A percentile compares a stretch with the other conserved stretches of the same genome.
phyloP scores from a whole-genome alignment of 1,140 invertebrate species.

The Drosophila fuyamai region DNA sequence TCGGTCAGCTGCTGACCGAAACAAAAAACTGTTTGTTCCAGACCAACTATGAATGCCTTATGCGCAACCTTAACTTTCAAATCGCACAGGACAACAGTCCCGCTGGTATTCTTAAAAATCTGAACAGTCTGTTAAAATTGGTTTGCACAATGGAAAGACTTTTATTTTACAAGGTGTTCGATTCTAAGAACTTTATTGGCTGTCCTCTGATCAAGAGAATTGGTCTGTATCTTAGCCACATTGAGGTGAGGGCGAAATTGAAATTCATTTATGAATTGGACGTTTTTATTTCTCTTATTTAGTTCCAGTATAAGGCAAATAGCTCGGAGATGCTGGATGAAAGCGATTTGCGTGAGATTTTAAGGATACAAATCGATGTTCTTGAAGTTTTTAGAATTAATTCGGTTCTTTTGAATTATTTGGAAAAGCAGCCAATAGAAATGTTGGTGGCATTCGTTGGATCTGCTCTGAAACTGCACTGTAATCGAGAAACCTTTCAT shows the following conservation, averaged over 20 bases:
- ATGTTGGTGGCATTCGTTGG: constrained; percentile 69
- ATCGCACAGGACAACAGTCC: constrained; percentile 39
- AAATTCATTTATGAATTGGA: not conserved
- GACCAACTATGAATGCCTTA: constrained; percentile 70
- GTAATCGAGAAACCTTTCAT: constrained; percentile 18
- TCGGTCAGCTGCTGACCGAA: not conserved
- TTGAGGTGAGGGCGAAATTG: constrained; percentile 37
- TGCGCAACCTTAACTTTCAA: constrained; percentile 65
- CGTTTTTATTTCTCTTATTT: not conserved
- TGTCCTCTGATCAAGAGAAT: constrained; percentile 77
- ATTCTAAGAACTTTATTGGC: constrained; percentile 29
- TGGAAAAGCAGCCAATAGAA: constrained; percentile 72
- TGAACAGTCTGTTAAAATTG: constrained; percentile 54
- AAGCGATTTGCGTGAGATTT: constrained; percentile 53
- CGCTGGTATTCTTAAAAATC: constrained; percentile 48
- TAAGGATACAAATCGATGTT: constrained; percentile 45
- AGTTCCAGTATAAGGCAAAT: constrained; percentile 62
- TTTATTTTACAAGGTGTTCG: constrained; percentile 75
- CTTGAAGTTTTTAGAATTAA: constrained; percentile 61
- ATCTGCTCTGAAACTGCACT: constrained; percentile 42
- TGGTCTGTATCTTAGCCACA: constrained; percentile 73
- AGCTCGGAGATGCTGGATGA: constrained; percentile 20
- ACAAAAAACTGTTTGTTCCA: constrained; percentile 69
- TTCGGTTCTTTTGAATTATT: constrained; percentile 43
- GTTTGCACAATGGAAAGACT: constrained; percentile 63